phyloP scores from a whole-genome alignment of 2,888 invertebrate species.

The Agrochola lota region DNA sequence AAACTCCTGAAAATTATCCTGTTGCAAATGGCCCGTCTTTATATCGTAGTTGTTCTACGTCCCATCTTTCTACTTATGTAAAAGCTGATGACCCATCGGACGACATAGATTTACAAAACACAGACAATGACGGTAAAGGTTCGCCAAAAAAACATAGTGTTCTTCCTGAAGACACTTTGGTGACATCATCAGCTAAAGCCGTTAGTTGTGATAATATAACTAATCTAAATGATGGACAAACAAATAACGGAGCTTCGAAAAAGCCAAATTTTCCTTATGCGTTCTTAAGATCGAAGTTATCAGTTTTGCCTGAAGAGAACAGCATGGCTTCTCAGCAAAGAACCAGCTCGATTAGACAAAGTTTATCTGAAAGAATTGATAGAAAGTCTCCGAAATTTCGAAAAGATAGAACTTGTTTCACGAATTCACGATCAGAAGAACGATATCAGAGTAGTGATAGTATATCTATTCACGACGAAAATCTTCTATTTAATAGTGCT shows the following conservation, averaged over 20 bases:
- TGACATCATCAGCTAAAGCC: conserved; percentile 90
- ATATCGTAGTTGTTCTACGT: conserved; percentile 95
- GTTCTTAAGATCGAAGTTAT: conserved; percentile 93
- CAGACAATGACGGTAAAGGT: conserved; percentile 81
- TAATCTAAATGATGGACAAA: conserved; percentile 88
- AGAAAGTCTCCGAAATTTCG: conserved; percentile 86
- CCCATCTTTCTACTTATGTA: conserved; percentile 93
- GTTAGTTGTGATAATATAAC: conserved; percentile 94
- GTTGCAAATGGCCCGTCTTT: conserved; percentile 88
- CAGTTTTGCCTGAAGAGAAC: conserved; percentile 94
- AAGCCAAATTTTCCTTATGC: conserved; percentile 94
- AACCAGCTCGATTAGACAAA: conserved; percentile 87
- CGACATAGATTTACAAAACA: conserved; percentile 92
- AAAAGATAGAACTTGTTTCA: conserved; percentile 82
- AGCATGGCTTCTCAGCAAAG: conserved; percentile 89
- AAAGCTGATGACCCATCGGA: conserved; percentile 96
- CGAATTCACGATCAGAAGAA: conserved; percentile 91
- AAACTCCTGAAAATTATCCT: conserved; percentile 80
- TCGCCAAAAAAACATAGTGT: conserved; percentile 81
- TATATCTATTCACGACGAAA: conserved; percentile 87
- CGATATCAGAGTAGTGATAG: conserved; percentile 90
- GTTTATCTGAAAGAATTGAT: conserved; percentile 88
- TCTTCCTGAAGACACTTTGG: conserved; percentile 83
- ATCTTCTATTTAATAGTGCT: conserved; percentile 83
- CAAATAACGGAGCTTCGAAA: conserved; percentile 87